phyloP scores from a whole-genome alignment of 2,797 vertebrate genomes.

The Macropus fuliginosus region DNA sequence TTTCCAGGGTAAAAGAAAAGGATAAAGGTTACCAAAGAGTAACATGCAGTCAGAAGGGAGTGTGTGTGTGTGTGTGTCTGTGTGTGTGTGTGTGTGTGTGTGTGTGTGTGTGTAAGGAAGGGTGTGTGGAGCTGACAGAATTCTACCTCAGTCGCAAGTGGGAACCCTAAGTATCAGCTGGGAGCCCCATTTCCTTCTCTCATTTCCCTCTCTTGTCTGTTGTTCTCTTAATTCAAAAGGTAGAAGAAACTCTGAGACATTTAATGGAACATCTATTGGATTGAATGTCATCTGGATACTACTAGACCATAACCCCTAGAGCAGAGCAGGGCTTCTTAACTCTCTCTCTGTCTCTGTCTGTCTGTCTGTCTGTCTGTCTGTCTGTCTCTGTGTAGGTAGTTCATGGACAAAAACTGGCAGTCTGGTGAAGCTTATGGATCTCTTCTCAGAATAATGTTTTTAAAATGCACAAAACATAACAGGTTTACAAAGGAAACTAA shows the following conservation, averaged over 20 bases:
- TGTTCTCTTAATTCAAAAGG: conserved; percentile 56
- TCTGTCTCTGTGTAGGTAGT: background rate
- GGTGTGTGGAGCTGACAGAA: background rate
- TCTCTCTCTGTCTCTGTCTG: no score
- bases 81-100: background rate
- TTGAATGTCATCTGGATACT: background rate
- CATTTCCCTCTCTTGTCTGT: background rate
- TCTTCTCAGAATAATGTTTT: background rate
- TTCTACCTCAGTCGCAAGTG: background rate
- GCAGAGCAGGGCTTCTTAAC: background rate
- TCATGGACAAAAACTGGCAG: background rate
- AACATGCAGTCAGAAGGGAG: background rate
- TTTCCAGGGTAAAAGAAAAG: background rate
- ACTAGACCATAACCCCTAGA: background rate
- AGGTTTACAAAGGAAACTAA: background rate
- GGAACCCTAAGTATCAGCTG: conserved; percentile 39
- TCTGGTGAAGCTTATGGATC: background rate
- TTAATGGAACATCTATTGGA: conserved; percentile 1
- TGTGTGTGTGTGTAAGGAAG: background rate
- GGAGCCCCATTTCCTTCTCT: conserved; percentile 12
- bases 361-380: no score
- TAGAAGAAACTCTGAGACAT: conserved; percentile 40
- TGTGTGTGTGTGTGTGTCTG: background rate
- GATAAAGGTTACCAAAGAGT: background rate
- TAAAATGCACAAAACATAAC: background rate